Percentiles rank a stretch among this genome's conserved stretches.
phyloP scores from a whole-genome alignment of 2,113 vertebrate species.

The Lophochroa leadbeateri region DNA sequence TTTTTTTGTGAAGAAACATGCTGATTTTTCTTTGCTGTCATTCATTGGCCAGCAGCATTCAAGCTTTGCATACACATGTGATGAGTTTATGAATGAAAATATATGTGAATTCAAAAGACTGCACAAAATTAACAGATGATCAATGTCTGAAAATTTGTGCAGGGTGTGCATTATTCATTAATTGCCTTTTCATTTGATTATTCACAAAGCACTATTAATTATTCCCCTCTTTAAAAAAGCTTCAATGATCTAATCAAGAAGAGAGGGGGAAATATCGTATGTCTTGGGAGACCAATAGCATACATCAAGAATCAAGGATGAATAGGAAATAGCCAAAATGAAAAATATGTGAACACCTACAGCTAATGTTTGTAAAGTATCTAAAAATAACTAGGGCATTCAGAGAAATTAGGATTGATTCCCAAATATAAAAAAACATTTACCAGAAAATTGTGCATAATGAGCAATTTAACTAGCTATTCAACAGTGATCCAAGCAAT shows the following conservation, averaged over 20 bases:
- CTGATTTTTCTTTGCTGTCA: neutral
- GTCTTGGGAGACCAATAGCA: neutral
- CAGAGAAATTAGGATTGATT: neutral
- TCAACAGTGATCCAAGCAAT: neutral
- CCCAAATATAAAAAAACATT: neutral
- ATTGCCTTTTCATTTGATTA: conserved; percentile 37
- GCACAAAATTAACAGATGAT: conserved; percentile 7
- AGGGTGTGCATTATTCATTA: conserved; percentile 40
- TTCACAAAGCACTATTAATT: conserved; percentile 30
- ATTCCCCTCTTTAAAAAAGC: neutral
- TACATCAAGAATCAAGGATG: neutral
- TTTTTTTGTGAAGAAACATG: neutral
- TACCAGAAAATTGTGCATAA: conserved; percentile 15
- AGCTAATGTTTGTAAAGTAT: neutral
- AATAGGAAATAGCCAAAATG: neutral
- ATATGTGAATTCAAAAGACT: neutral
- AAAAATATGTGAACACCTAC: conserved; percentile 17
- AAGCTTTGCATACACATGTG: neutral
- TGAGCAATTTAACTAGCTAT: conserved; percentile 18
- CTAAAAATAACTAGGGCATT: conserved; percentile 23
- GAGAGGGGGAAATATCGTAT: neutral
- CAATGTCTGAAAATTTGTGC: conserved; percentile 7
- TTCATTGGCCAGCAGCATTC: neutral
- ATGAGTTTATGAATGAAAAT: neutral
- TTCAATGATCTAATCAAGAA: conserved; percentile 35